A percentile compares a stretch with the other conserved stretches of the same genome.
These are phyloP conservation scores for Drosophila arawakana DNA, from an alignment of 1,140 invertebrate genomes.

Conservation along the genomic window DNA sequence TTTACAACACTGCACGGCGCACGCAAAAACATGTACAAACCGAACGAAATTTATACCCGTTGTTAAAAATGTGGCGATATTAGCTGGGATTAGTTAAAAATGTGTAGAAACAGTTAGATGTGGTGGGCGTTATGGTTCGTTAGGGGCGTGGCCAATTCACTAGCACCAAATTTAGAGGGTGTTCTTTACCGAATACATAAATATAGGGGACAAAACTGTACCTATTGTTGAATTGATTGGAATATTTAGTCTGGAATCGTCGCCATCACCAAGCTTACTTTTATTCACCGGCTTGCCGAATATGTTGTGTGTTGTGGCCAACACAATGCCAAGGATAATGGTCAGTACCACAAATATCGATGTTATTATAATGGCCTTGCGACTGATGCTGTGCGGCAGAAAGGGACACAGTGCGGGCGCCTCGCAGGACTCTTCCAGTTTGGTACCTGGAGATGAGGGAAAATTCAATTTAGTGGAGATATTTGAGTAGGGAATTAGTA, in stretches of 20 bases:
- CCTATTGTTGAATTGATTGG: slow-evolving; percentile 85
- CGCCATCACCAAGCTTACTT: slow-evolving; percentile 83
- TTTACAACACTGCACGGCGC: slow-evolving; percentile 57
- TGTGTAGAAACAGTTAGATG: slow-evolving; percentile 13
- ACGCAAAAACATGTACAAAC: slow-evolving; percentile 8
- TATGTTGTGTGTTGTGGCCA: slow-evolving; percentile 64
- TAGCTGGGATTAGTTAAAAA: slow-evolving; percentile 2
- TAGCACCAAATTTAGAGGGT: slow-evolving; percentile 23
- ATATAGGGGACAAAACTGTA: slow-evolving; percentile 69
- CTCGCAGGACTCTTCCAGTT: slow-evolving; percentile 45
- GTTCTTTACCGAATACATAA: slow-evolving; percentile 38
- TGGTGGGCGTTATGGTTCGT: background rate
- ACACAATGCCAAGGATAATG: slow-evolving; percentile 49
- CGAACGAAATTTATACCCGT: background rate
- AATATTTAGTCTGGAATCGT: slow-evolving; percentile 83
- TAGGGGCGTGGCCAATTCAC: slow-evolving; percentile 21
- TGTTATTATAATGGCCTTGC: slow-evolving; percentile 66
- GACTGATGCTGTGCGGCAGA: slow-evolving; percentile 59
- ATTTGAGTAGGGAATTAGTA: background rate
- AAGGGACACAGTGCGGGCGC: slow-evolving; percentile 55
- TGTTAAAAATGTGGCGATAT: background rate
- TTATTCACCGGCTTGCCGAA: slow-evolving; percentile 68
- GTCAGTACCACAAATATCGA: slow-evolving; percentile 56
- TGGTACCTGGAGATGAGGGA: slow-evolving; percentile 37
- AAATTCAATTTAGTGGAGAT: background rate